These are phyloP conservation scores for Selenia dentaria DNA, from an alignment of 2,888 invertebrate species.

Conservation along the genomic window DNA sequence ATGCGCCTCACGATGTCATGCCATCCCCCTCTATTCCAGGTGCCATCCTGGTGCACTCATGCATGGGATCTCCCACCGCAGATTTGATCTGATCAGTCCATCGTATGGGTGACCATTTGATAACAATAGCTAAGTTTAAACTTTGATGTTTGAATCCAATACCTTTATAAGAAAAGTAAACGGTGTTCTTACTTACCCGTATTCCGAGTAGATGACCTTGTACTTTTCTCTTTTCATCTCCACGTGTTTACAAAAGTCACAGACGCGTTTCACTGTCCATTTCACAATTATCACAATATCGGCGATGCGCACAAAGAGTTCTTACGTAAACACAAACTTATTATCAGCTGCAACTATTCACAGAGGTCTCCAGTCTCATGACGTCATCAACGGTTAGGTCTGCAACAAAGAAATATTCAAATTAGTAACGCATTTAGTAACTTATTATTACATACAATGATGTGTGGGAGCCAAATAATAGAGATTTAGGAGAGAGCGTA, in stretches of 20 bases:
- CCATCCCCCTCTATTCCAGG: no score
- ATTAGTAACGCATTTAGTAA: constrained; percentile 38
- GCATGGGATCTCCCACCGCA: no score
- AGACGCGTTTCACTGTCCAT: constrained; percentile 62
- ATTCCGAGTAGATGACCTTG: constrained; percentile 61
- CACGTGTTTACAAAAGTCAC: constrained; percentile 56
- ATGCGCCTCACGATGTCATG: no score
- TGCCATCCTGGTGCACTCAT: no score
- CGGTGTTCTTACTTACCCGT: constrained; percentile 64
- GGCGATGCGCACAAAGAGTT: constrained; percentile 37
- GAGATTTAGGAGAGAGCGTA: constrained; percentile 23
- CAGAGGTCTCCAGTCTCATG: constrained; percentile 43
- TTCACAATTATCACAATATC: constrained; percentile 49
- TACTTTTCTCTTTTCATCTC: constrained; percentile 84
- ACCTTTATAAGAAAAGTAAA: no score
- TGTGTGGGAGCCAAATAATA: constrained; percentile 29
- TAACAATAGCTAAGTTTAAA: no score
- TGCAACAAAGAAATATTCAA: constrained; percentile 51
- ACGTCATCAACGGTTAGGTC: constrained; percentile 36
- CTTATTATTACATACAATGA: constrained; percentile 20
- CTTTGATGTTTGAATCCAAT: no score
- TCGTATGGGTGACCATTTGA: no score
- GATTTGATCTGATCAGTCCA: no score
- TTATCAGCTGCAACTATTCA: constrained; percentile 46
- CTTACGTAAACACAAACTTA: constrained; percentile 50